phyloP scores from a whole-genome alignment of 2,113 vertebrate genomes.

The Lampris megalopsis region DNA sequence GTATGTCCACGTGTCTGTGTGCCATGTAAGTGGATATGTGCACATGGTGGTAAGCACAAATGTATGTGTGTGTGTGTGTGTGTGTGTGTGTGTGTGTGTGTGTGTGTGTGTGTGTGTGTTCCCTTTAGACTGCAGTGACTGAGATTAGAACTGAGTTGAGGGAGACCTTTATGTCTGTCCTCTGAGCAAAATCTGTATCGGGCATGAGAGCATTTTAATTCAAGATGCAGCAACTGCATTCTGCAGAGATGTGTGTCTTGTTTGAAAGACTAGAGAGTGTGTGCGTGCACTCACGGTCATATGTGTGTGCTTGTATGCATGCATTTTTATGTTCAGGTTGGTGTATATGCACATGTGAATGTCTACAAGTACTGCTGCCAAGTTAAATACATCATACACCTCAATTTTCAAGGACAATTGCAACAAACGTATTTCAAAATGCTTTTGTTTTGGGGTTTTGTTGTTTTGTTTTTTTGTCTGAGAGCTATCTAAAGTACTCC shows the following conservation, averaged over 20 bases:
- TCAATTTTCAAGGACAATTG: no score
- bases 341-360: neutral
- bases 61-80: neutral
- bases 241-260: neutral
- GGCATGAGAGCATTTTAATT: neutral
- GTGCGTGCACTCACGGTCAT: neutral
- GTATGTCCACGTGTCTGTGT: neutral
- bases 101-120: neutral
- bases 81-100: neutral
- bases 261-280: neutral
- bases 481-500: no score
- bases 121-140: neutral
- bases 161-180: neutral
- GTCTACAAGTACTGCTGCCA: neutral
- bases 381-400: neutral
- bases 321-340: no score
- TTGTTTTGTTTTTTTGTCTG: no score
- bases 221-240: neutral
- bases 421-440: no score
- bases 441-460: no score
- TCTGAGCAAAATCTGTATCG: neutral
- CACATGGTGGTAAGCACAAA: no score
- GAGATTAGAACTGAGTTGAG: neutral
- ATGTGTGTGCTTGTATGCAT: no score
- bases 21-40: no score